A percentile compares a stretch with the other conserved stretches of the same genome.
Evolutionary conservation across 2,888 invertebrate species (phyloP).

Genomic region (Parapristionchus giblindavisi): DNA sequence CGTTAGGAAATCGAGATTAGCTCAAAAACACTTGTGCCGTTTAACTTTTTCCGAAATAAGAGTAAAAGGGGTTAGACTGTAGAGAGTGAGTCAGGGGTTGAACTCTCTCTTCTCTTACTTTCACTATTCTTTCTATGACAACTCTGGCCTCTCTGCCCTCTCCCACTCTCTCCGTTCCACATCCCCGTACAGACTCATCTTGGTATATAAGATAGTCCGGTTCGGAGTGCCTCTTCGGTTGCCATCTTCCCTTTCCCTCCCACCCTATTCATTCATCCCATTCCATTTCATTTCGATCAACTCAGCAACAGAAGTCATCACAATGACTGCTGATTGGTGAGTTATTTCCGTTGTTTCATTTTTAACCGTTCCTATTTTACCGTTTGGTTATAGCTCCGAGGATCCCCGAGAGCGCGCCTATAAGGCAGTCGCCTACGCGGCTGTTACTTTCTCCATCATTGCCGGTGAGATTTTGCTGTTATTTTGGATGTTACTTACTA

Average conservation of each 20-base stretch:
- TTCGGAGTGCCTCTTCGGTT: constrained; percentile 14
- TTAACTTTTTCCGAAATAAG: constrained; percentile 33
- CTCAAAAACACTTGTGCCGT: constrained; percentile 18
- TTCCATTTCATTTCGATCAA: background rate
- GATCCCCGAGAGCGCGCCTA: constrained; percentile 67
- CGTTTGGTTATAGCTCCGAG: constrained; percentile 41
- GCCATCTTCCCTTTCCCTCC: background rate
- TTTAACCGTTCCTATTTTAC: background rate
- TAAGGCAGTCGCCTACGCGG: constrained; percentile 68
- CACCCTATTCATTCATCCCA: background rate
- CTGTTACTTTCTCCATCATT: constrained; percentile 68
- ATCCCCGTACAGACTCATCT: constrained; percentile 31
- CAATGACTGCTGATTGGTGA: constrained; percentile 30
- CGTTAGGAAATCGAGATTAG: no score
- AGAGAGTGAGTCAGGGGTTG: background rate
- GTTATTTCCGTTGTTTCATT: background rate
- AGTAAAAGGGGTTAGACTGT: no score
- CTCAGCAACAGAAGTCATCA: background rate
- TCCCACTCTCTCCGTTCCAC: constrained; percentile 27
- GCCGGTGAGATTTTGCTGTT: no score
- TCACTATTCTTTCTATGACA: background rate
- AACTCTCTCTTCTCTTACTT: constrained; percentile 1
- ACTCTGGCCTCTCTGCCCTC: background rate
- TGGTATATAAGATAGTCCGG: constrained; percentile 32
- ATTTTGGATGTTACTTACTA: no score